These are phyloP conservation scores for Fundulus diaphanus DNA, from an alignment of 2,797 vertebrate genomes.

Conservation along the genomic window DNA sequence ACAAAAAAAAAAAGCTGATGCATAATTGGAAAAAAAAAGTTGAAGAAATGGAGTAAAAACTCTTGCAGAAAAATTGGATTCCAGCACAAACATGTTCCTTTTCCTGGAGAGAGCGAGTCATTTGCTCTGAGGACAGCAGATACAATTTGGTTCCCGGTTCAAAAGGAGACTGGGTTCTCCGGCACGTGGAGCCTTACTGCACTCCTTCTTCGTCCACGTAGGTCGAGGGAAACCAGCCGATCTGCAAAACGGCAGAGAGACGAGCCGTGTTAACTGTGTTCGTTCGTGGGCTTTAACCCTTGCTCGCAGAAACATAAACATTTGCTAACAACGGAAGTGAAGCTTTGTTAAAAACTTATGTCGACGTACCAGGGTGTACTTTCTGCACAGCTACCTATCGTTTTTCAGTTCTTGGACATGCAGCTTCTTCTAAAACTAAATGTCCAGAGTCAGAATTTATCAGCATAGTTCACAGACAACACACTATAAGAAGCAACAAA, in stretches of 20 bases:
- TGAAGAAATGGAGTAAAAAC: constrained; percentile 65
- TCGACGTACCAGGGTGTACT: not conserved
- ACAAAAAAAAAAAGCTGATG: constrained; percentile 62
- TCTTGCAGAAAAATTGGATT: constrained; percentile 65
- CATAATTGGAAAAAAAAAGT: constrained; percentile 56
- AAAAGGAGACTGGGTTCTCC: constrained; percentile 33
- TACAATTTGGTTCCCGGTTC: constrained; percentile 65
- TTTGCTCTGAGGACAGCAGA: constrained; percentile 72
- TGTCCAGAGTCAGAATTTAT: not conserved
- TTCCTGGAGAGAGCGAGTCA: constrained; percentile 68
- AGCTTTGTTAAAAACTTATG: not conserved
- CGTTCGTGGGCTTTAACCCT: not conserved
- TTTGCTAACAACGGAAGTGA: not conserved
- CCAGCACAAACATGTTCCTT: constrained; percentile 67
- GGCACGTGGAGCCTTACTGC: constrained; percentile 75
- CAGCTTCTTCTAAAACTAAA: not conserved
- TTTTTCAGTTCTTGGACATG: not conserved
- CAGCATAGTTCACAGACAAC: not conserved
- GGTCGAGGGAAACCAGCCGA: constrained; percentile 98
- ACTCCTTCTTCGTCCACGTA: constrained; percentile 96
- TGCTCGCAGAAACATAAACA: not conserved
- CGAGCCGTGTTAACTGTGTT: constrained; percentile 13
- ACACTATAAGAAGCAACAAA: too few species aligned
- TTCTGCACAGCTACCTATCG: not conserved
- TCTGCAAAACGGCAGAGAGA: constrained; percentile 77